Base-by-base conservation (phyloP, 1,140 invertebrate species). In the Bemisia tabaci region DNA sequence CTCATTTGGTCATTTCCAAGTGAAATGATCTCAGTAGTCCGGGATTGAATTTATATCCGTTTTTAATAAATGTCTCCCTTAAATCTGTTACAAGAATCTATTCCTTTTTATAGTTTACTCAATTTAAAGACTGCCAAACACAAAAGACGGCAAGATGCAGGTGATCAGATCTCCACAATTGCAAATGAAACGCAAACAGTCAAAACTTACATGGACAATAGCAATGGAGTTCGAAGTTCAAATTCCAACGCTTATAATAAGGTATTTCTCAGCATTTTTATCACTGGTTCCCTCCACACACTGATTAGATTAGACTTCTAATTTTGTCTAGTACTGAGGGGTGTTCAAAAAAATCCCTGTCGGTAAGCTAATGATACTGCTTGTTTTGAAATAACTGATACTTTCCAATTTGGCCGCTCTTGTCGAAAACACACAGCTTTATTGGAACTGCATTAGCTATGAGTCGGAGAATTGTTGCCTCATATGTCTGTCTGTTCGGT, bases 161-260 rank as follows among this genome's bases (percentile, higher is more conserved):
- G 79, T 78, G 72, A 78, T 73, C 12, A 72, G 72, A 72, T 77
- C 62, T 74, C 74, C 21, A 75, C 74, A 68, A 79, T 75, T 68
- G 78, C 74, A 69, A 77, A 77, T 65, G 69, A 72, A 25, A 71
- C 64, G 48, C 71, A 73, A 39, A 70, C 92, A 83, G 91, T 96
- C 79, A 95, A 94, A 84, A 92, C 94, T 75, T 96, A 95, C 84
- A 92, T 93, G 83, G 94, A 95, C 82, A 94, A 92, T 81, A 91
- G 87, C 79, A 94, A 94, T 84, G 91, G 91, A 78, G 85, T 88
- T 81, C 79, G 86, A 79, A 84, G 82, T 80, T 78, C 82, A 78
- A 90, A 87, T 82, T 88, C 89, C 77, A 91, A 91, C 81, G 88
- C 90, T 80, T 94, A 94, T 80, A 94, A 92, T 83, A 94, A 93